These are phyloP conservation scores for Hippocampus mohnikei DNA, from an alignment of 2,113 vertebrate genomes.

Conservation along the genomic window DNA sequence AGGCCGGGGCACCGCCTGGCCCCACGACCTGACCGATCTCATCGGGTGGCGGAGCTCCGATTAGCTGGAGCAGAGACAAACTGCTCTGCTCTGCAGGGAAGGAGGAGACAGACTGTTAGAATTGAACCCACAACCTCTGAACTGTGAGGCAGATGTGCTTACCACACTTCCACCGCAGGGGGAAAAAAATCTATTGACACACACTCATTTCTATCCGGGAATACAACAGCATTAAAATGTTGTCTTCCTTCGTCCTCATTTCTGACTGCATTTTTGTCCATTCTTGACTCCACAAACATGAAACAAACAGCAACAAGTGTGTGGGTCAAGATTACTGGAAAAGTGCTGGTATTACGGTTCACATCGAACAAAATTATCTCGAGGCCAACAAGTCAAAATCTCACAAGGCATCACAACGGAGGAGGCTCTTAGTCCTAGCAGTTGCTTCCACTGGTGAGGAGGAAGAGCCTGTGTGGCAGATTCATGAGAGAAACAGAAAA, in stretches of 20 bases:
- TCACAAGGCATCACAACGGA: constrained; percentile 47
- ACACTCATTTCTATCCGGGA: too few relatives aligned
- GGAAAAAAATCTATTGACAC: too few relatives aligned
- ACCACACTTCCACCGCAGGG: too few relatives aligned
- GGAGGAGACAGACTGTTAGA: not conserved
- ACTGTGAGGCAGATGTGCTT: too few relatives aligned
- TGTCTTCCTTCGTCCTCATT: not conserved
- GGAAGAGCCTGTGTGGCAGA: constrained; percentile 12
- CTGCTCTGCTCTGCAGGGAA: constrained; percentile 68
- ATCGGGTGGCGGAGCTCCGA: constrained; percentile 74
- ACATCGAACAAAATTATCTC: constrained; percentile 23
- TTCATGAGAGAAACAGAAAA: constrained; percentile 23
- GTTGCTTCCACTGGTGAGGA: not conserved
- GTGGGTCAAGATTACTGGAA: constrained; percentile 13
- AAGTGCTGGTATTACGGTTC: constrained; percentile 45
- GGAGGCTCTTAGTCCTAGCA: not conserved
- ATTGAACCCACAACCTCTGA: too few relatives aligned
- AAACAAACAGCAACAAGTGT: too few relatives aligned
- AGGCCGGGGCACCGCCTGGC: constrained; percentile 66
- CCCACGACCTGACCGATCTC: constrained; percentile 66
- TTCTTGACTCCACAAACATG: not conserved
- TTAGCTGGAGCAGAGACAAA: constrained; percentile 82
- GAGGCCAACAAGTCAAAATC: constrained; percentile 13
- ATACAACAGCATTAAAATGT: not conserved
- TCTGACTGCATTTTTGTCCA: not conserved